phyloP scores from a whole-genome alignment of 2,888 invertebrate species.

The Lithophane leautieri region DNA sequence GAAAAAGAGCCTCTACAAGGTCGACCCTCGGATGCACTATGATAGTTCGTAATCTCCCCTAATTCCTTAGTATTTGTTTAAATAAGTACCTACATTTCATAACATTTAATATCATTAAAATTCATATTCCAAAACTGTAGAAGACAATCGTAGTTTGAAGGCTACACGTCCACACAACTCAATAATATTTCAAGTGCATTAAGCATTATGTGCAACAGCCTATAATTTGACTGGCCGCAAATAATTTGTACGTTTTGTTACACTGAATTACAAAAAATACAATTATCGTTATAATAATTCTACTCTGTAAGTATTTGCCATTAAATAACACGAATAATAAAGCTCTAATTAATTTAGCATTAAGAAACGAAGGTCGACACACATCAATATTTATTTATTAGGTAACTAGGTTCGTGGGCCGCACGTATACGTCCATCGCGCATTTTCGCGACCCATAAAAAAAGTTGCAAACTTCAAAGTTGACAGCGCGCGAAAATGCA shows the following conservation, averaged over 20 bases:
- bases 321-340: conserved; percentile 56
- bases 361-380: conserved; percentile 76
- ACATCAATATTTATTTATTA: conserved; percentile 78
- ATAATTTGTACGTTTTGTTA: conserved; percentile 50
- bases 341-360: conserved; percentile 75
- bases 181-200: conserved; percentile 52
- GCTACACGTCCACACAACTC: conserved; percentile 44
- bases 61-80: conserved; percentile 36
- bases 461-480: conserved; percentile 74
- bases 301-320: conserved; percentile 40
- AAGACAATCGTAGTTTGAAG: conserved; percentile 51
- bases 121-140: conserved; percentile 22
- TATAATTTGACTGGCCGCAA: conserved; percentile 55
- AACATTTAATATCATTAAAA: conserved; percentile 20
- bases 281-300: conserved; percentile 38
- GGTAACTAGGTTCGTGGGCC: conserved; percentile 68
- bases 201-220: conserved; percentile 31
- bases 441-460: conserved; percentile 73
- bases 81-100: conserved; percentile 7
- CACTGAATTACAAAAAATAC: conserved; percentile 38
- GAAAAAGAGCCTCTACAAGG: conserved; percentile 74
- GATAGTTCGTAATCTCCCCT: conserved; percentile 43
- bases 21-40: conserved; percentile 54
- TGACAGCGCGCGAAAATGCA: conserved; percentile 78
- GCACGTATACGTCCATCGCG: conserved; percentile 63